A percentile compares a stretch with the other conserved stretches of the same genome.
phyloP scores from a whole-genome alignment of 2,113 vertebrate species.

The Zeus faber region DNA sequence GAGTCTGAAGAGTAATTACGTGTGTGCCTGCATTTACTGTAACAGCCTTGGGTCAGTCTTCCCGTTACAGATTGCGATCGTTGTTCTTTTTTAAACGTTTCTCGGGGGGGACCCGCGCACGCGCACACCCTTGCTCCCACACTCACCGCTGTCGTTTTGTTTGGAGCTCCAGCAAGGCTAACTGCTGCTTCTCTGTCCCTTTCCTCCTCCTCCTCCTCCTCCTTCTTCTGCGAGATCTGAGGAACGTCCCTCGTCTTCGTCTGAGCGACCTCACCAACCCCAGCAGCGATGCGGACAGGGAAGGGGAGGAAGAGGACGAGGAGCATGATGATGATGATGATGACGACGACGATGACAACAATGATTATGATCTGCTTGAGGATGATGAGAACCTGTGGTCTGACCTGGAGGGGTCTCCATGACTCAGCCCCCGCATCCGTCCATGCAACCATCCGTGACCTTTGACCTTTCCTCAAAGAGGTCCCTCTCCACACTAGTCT shows the following conservation, averaged over 20 bases:
- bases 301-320: constrained; percentile 37
- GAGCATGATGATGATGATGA: constrained; percentile 35
- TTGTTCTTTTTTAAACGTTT: constrained; percentile 51
- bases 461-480: constrained; percentile 1
- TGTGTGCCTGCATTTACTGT: constrained; percentile 3
- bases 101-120: constrained; percentile 43
- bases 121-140: constrained; percentile 18
- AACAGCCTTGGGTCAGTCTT: constrained; percentile 39
- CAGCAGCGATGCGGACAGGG: constrained; percentile 59
- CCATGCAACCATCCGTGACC: constrained; percentile 1
- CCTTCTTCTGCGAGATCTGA: too few species aligned
- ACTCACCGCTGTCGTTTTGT: constrained; percentile 13
- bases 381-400: constrained; percentile 52
- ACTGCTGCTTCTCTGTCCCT: constrained; percentile 25
- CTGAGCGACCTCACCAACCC: constrained; percentile 52
- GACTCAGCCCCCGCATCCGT: too few species aligned
- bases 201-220: constrained; percentile 8
- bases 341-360: constrained; percentile 38
- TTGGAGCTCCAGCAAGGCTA: constrained; percentile 20
- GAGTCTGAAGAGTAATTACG: too few species aligned
- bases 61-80: constrained; percentile 54
- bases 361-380: constrained; percentile 38
- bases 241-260: constrained; percentile 19
- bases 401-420: too few species aligned
- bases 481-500: not conserved